Evolutionary conservation across 2,113 vertebrate genomes (phyloP).

Genomic region (Glaucidium brasilianum): DNA sequence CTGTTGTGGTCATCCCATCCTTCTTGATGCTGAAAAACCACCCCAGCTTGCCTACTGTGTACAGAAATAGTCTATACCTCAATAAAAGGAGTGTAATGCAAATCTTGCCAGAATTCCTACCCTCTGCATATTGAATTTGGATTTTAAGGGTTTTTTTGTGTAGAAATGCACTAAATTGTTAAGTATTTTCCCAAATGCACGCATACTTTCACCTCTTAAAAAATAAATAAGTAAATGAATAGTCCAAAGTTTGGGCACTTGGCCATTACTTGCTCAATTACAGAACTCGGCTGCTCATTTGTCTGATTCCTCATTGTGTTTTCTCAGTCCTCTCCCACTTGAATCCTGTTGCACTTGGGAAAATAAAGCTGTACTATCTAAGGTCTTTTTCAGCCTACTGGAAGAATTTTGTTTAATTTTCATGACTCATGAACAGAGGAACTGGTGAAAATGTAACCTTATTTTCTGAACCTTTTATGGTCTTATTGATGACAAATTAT

Average conservation of each 20-base stretch:
- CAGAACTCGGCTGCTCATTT: not conserved
- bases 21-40: not conserved
- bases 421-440: not conserved
- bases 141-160: not conserved
- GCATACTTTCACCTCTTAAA: not conserved
- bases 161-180: not conserved
- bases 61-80: not conserved
- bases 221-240: not conserved
- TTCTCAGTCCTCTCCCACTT: not conserved
- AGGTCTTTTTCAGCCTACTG: not conserved
- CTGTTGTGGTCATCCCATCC: not conserved
- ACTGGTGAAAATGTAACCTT: not conserved
- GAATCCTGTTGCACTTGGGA: not conserved
- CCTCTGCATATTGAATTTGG: not conserved
- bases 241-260: not conserved
- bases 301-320: not conserved
- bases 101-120: not conserved
- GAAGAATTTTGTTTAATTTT: not conserved
- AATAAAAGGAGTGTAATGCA: not conserved
- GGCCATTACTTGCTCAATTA: not conserved
- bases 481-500: not conserved
- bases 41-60: accelerated
- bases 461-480: not conserved
- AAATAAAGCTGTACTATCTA: not conserved
- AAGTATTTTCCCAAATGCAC: not conserved